These are phyloP conservation scores for Rhinopomastus cyanomelas DNA, from an alignment of 2,113 vertebrate species.

Conservation along the genomic window DNA sequence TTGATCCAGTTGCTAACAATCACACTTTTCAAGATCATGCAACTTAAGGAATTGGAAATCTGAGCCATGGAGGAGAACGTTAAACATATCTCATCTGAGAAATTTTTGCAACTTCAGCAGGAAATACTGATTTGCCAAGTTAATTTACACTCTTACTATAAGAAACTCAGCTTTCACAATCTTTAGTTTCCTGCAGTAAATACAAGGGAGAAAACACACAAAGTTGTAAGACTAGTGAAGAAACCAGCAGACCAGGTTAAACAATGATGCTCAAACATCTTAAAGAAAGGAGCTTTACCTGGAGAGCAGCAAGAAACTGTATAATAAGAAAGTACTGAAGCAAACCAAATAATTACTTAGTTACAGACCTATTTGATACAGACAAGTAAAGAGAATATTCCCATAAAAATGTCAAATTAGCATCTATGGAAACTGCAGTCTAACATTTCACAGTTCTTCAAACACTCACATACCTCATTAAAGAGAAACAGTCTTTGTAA, in stretches of 20 bases:
- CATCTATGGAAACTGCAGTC: slow-evolving; percentile 25
- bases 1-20: neutral
- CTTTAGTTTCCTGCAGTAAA: neutral
- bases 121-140: neutral
- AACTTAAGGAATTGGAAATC: neutral
- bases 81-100: neutral
- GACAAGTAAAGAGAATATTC: neutral
- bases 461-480: slow-evolving; percentile 12
- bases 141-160: neutral
- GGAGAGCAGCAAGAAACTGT: neutral
- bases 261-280: neutral
- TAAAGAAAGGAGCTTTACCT: neutral
- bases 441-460: slow-evolving; percentile 41
- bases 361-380: neutral
- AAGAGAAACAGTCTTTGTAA: slow-evolving; percentile 18
- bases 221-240: neutral
- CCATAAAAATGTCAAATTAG: slow-evolving; percentile 17
- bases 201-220: neutral
- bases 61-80: neutral
- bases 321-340: neutral
- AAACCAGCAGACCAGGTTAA: neutral
- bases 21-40: neutral
- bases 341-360: slow-evolving; percentile 10
- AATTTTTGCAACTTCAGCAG: neutral
- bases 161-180: neutral